Percentiles rank a stretch among this genome's conserved stretches.
Evolutionary conservation across 2,888 invertebrate species (phyloP).

Genomic region (Folsomia manolachei): DNA sequence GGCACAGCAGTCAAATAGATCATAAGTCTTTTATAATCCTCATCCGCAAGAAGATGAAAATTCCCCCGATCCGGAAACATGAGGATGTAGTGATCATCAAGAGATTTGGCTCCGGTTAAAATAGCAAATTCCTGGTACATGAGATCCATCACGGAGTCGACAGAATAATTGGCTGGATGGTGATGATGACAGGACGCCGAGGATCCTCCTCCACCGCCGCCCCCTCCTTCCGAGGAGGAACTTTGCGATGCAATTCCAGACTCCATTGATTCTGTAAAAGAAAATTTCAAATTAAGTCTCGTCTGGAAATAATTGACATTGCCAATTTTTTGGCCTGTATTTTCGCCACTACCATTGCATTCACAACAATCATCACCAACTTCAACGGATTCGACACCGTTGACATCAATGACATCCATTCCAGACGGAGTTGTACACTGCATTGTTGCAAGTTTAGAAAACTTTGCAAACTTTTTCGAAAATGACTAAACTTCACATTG

Average conservation of each 20-base stretch:
- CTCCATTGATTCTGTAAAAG: slow-evolving; percentile 48
- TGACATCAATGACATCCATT: no score
- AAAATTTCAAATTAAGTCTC: neutral
- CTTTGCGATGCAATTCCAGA: slow-evolving; percentile 56
- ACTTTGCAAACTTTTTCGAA: neutral
- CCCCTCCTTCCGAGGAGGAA: slow-evolving; percentile 55
- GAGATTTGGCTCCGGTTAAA: slow-evolving; percentile 89
- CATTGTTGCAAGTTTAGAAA: neutral
- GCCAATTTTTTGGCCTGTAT: neutral
- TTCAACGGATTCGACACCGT: no score
- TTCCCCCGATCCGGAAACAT: slow-evolving; percentile 92
- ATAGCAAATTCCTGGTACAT: slow-evolving; percentile 84
- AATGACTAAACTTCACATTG: slow-evolving; percentile 5
- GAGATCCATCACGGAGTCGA: slow-evolving; percentile 68
- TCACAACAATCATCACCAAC: neutral
- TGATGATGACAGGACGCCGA: no score
- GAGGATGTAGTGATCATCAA: slow-evolving; percentile 87
- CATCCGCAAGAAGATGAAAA: slow-evolving; percentile 75
- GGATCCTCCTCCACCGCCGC: neutral
- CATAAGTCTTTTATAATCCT: slow-evolving; percentile 86
- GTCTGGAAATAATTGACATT: neutral
- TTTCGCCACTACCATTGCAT: neutral
- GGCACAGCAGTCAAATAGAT: slow-evolving; percentile 93
- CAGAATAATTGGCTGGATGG: slow-evolving; percentile 59
- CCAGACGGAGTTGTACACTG: no score